Conservation (phyloP, 2,888 invertebrate genomes). For the Melipona beecheii region DNA sequence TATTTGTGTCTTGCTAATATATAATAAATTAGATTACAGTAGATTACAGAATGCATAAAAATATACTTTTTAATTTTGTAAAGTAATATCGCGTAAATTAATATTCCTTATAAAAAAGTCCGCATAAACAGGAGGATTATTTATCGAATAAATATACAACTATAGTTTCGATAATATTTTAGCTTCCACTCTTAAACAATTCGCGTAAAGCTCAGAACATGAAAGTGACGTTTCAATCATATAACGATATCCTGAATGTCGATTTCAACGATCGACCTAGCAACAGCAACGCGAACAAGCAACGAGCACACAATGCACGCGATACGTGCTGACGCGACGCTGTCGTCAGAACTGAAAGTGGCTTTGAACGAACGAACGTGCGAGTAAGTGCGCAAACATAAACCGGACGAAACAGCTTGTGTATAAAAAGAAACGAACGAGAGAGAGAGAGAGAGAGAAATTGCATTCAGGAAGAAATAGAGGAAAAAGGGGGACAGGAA, state of each 20-base stretch:
- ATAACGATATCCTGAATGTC: background rate
- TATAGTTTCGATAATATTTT: no score
- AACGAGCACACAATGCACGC: background rate
- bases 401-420: conserved; percentile 6
- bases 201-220: background rate
- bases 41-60: no score
- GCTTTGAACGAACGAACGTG: background rate
- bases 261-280: background rate
- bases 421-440: background rate
- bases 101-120: no score
- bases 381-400: background rate
- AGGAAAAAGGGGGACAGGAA: background rate
- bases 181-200: no score
- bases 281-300: background rate
- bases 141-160: no score
- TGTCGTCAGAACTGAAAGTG: background rate
- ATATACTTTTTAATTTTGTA: no score
- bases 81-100: no score
- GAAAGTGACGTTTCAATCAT: background rate
- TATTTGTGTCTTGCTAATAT: no score
- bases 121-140: no score
- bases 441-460: no score
- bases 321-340: background rate
- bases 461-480: no score
- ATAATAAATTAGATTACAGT: no score